Evolutionary conservation across 2,888 invertebrate species (phyloP).

Genomic region (Beris chalybata): DNA sequence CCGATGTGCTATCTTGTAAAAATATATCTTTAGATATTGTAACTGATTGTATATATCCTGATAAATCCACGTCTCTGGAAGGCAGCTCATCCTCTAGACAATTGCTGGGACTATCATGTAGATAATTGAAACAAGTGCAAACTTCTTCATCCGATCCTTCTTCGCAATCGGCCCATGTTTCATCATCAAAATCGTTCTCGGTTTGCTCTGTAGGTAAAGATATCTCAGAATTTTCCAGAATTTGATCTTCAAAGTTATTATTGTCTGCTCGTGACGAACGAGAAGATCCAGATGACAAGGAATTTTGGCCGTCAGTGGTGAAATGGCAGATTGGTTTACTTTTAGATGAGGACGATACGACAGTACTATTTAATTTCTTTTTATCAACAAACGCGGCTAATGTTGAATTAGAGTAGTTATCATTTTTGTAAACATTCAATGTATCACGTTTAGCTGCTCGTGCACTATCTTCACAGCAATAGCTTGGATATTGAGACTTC

Average conservation of each 20-base stretch:
- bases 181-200: constrained; percentile 45
- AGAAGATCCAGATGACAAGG: constrained; percentile 20
- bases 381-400: background rate
- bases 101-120: constrained; percentile 13
- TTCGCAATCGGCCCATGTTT: constrained; percentile 55
- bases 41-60: constrained; percentile 48
- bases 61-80: constrained; percentile 48
- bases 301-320: background rate
- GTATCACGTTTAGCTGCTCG: constrained; percentile 1
- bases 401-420: constrained; percentile 19
- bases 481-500: constrained; percentile 32
- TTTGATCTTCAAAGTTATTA: constrained; percentile 11
- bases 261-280: background rate
- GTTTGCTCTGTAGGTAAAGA: constrained; percentile 22
- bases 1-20: constrained; percentile 41
- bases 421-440: constrained; percentile 8
- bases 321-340: constrained; percentile 9
- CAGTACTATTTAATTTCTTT: background rate
- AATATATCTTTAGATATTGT: constrained; percentile 47
- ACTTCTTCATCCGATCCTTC: constrained; percentile 56
- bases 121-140: constrained; percentile 53
- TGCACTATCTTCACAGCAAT: constrained; percentile 31
- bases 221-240: constrained; percentile 23
- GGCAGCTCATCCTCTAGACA: constrained; percentile 41
- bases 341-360: background rate